phyloP scores from a whole-genome alignment of 1,140 invertebrate species.

The Tigriopus japonicus region DNA sequence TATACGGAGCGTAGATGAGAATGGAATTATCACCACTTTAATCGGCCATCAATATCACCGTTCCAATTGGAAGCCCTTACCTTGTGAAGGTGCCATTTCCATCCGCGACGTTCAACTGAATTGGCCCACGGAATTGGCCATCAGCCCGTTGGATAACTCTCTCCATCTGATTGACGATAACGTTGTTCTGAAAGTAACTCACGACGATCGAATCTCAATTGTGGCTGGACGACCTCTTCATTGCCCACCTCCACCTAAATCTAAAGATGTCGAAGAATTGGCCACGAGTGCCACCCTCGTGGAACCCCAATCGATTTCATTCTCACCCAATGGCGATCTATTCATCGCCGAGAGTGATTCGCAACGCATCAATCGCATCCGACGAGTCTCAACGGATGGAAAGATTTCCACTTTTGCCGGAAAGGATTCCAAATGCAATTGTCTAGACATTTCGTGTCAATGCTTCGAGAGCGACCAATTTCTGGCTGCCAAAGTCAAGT shows the following conservation, averaged over 20 bases:
- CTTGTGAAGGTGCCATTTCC: slow-evolving; percentile 48
- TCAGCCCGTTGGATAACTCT: slow-evolving; percentile 80
- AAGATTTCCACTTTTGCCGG: slow-evolving; percentile 64
- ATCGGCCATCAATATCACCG: slow-evolving; percentile 80
- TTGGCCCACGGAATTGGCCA: slow-evolving; percentile 81
- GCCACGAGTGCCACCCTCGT: slow-evolving; percentile 17
- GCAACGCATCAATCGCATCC: slow-evolving; percentile 65
- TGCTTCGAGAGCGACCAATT: slow-evolving; percentile 78
- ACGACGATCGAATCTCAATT: slow-evolving; percentile 71
- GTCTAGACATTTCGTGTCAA: slow-evolving; percentile 66
- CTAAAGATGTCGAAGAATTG: neutral
- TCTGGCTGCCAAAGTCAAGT: slow-evolving; percentile 69
- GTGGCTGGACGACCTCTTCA: slow-evolving; percentile 77
- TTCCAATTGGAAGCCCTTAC: slow-evolving; percentile 71
- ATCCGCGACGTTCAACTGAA: slow-evolving; percentile 51
- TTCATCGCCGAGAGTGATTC: slow-evolving; percentile 86
- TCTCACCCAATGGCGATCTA: slow-evolving; percentile 82
- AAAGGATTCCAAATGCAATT: slow-evolving; percentile 74
- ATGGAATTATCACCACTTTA: slow-evolving; percentile 81
- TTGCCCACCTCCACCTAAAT: slow-evolving; percentile 38
- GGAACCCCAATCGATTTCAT: slow-evolving; percentile 22
- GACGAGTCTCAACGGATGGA: slow-evolving; percentile 57
- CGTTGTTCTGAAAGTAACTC: slow-evolving; percentile 64
- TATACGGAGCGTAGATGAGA: slow-evolving; percentile 67
- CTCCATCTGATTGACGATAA: slow-evolving; percentile 89